Evolutionary conservation across 2,888 invertebrate species (phyloP).

Genomic region (Scrobipalpa atriplicella): DNA sequence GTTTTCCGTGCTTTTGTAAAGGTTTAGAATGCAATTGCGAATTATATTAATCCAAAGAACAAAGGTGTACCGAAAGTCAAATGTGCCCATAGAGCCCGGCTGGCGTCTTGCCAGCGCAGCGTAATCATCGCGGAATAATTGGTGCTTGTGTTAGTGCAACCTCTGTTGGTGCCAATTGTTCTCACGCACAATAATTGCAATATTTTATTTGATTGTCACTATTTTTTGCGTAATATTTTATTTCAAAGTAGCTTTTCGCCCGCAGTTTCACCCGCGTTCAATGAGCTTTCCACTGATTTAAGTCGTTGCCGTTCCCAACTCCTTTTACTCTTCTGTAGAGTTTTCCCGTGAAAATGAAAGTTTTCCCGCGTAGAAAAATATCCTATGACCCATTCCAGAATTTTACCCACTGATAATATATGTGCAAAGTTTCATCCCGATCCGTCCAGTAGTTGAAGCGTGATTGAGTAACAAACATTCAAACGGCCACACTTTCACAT

Average conservation of each 20-base stretch:
- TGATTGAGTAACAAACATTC: too few relatives aligned
- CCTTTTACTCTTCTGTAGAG: too few relatives aligned
- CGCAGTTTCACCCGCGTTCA: too few relatives aligned
- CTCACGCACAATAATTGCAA: conserved; percentile 38
- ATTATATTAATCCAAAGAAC: conserved; percentile 30
- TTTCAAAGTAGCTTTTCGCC: neutral
- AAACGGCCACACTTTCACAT: too few relatives aligned
- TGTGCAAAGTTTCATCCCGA: too few relatives aligned
- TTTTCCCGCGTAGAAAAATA: too few relatives aligned
- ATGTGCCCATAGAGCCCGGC: conserved; percentile 43
- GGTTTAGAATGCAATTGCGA: conserved; percentile 18
- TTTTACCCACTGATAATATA: too few relatives aligned
- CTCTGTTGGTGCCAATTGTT: conserved; percentile 54
- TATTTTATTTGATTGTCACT: neutral
- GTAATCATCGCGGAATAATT: conserved; percentile 61
- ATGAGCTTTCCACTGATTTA: too few relatives aligned
- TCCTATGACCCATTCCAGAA: too few relatives aligned
- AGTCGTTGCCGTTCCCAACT: too few relatives aligned
- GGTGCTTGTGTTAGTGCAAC: conserved; percentile 55
- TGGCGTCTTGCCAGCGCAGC: conserved; percentile 59
- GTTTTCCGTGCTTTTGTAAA: conserved; percentile 5
- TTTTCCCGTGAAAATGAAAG: too few relatives aligned
- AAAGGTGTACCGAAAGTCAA: conserved; percentile 42
- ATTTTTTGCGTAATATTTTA: neutral
- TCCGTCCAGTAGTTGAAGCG: too few relatives aligned